Evolutionary conservation across 37 sponge, comb jelly and placozoan genomes (phyloP).

Genomic region (Oscarella lobularis): DNA sequence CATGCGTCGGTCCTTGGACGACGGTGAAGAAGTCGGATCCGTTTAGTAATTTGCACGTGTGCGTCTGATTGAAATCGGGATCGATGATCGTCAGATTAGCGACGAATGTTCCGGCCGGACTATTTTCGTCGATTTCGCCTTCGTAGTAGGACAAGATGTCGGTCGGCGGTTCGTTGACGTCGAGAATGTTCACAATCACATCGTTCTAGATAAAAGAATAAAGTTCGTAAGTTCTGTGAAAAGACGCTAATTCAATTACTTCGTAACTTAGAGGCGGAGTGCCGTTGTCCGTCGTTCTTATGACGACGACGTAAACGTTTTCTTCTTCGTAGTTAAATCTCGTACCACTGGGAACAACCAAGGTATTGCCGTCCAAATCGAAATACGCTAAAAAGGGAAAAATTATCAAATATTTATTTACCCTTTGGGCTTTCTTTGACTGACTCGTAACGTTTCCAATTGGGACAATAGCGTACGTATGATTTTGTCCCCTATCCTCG

Average conservation of each 20-base stretch:
- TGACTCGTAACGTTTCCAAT: too few relatives aligned
- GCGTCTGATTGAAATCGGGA: not conserved
- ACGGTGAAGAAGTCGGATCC: not conserved
- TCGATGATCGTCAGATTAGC: conserved; percentile 1
- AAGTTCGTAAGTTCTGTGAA: not conserved
- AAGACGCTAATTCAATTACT: not conserved
- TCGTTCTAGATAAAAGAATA: too few relatives aligned
- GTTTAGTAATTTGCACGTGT: not conserved
- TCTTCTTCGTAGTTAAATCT: not conserved
- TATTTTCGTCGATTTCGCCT: not conserved
- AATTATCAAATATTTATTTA: too few relatives aligned
- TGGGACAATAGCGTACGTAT: not conserved
- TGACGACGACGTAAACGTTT: not conserved
- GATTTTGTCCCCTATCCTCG: not conserved
- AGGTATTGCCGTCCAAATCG: not conserved
- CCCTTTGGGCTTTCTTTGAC: too few relatives aligned
- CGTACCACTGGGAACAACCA: not conserved
- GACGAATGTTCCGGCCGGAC: not conserved
- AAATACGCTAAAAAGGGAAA: not conserved
- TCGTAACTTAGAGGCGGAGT: not conserved
- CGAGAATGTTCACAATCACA: not conserved
- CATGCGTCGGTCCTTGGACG: not conserved
- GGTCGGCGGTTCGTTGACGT: conserved; percentile 6
- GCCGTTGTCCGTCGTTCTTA: not conserved
- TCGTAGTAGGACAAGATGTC: not conserved